Percentiles rank a stretch among this genome's conserved stretches.
phyloP scores from a whole-genome alignment of 2,888 invertebrate species.

The Alloscopus bannaensis region DNA sequence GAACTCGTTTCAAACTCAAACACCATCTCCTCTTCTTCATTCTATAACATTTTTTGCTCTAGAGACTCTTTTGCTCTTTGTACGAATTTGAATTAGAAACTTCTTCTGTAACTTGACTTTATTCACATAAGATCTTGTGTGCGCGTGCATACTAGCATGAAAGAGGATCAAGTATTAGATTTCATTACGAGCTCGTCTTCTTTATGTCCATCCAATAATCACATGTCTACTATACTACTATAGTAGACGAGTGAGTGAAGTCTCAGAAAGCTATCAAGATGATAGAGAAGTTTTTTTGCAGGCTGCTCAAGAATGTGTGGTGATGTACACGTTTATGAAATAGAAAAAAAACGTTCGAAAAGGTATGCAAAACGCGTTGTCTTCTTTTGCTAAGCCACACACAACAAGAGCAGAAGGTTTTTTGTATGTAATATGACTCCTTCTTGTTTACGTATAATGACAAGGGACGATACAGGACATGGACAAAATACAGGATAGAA shows the following conservation, averaged over 20 bases:
- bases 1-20: too few relatives aligned
- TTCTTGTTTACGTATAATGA: constrained; percentile 17
- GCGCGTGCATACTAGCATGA: neutral
- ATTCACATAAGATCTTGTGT: too few relatives aligned
- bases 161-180: constrained; percentile 16
- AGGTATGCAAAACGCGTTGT: constrained; percentile 35
- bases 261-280: too few relatives aligned
- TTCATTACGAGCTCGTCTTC: constrained; percentile 32
- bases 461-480: constrained; percentile 15
- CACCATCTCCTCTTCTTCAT: too few relatives aligned
- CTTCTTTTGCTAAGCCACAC: too few relatives aligned
- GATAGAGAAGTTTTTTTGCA: constrained; percentile 48
- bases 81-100: too few relatives aligned
- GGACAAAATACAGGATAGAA: constrained; percentile 17
- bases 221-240: constrained; percentile 13
- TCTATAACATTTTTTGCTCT: too few relatives aligned
- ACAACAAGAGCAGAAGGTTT: too few relatives aligned
- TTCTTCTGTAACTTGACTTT: too few relatives aligned
- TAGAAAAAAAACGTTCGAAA: neutral
- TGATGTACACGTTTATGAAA: constrained; percentile 27
- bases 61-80: too few relatives aligned
- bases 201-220: constrained; percentile 25
- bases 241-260: constrained; percentile 21
- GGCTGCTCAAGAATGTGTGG: constrained; percentile 20
- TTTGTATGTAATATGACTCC: constrained; percentile 19